These are phyloP conservation scores for Pampusana beccarii DNA, from an alignment of 2,113 vertebrate species.

Conservation along the genomic window DNA sequence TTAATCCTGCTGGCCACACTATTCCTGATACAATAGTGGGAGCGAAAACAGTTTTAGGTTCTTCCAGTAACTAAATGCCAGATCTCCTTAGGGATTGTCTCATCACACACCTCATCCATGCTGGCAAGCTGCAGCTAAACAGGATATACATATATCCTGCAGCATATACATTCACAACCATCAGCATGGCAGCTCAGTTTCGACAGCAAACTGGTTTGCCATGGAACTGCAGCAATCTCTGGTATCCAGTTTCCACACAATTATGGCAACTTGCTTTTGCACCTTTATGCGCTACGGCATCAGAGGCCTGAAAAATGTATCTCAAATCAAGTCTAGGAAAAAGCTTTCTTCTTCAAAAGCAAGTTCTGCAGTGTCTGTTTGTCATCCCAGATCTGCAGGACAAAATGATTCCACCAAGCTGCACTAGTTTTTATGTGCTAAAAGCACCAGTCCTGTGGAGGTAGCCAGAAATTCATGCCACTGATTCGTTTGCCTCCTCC, in stretches of 20 bases:
- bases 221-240: neutral
- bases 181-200: neutral
- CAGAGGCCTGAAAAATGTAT: neutral
- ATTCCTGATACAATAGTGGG: neutral
- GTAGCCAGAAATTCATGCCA: neutral
- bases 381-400: neutral
- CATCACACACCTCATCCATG: neutral
- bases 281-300: neutral
- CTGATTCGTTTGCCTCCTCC: neutral
- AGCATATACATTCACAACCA: accelerated
- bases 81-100: neutral
- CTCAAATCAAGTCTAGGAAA: neutral
- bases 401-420: neutral
- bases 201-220: neutral
- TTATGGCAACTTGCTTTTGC: neutral
- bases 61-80: neutral
- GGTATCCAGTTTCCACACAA: neutral
- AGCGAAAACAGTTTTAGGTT: neutral
- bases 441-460: neutral
- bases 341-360: neutral
- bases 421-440: neutral
- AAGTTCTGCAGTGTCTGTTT: neutral
- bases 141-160: neutral
- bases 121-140: neutral
- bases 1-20: too few species aligned